phyloP scores from a whole-genome alignment of 2,113 vertebrate genomes.

The Charadrius vociferus region DNA sequence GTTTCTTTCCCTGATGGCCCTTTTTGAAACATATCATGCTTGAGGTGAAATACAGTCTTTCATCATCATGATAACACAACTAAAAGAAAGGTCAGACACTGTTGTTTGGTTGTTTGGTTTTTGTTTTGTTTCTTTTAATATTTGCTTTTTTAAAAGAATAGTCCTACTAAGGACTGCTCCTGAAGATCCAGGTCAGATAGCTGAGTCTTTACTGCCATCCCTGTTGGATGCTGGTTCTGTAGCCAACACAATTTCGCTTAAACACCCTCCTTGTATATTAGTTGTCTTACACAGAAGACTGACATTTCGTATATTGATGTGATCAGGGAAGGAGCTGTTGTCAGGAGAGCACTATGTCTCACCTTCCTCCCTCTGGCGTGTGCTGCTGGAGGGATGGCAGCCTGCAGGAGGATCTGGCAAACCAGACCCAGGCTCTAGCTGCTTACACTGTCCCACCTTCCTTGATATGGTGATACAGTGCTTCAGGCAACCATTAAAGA shows the following conservation, averaged over 20 bases:
- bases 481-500: neutral
- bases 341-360: neutral
- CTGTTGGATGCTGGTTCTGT: neutral
- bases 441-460: neutral
- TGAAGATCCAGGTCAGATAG: neutral
- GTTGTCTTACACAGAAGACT: neutral
- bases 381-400: neutral
- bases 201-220: neutral
- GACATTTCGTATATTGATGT: neutral
- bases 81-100: neutral
- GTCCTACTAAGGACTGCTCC: neutral
- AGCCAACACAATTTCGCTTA: neutral
- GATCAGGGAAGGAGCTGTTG: neutral
- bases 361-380: rapidly evolving
- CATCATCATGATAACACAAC: neutral
- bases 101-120: neutral
- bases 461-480: neutral
- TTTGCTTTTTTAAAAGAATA: neutral
- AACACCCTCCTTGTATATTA: neutral
- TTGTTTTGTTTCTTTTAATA: neutral
- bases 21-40: neutral
- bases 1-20: neutral
- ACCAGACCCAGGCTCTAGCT: neutral
- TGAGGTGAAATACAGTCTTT: neutral
- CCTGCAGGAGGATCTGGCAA: neutral